Conservation (phyloP, 2,888 invertebrate species). For the Dysmachus trigonus region DNA sequence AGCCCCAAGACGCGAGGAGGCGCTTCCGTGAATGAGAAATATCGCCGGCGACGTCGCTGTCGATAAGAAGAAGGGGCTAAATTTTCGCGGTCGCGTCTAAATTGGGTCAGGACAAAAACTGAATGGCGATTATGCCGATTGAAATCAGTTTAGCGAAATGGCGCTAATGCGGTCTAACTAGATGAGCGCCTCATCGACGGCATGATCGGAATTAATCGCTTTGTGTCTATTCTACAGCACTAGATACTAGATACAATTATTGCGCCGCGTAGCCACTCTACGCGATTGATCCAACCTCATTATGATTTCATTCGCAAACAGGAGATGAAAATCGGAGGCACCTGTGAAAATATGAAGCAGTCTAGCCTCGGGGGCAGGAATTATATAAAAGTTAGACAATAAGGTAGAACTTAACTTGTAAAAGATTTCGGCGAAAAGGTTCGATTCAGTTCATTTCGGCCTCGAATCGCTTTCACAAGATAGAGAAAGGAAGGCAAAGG, state of each 20-base stretch:
- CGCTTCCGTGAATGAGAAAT: not conserved
- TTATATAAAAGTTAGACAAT: not conserved
- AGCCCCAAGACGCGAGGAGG: no score
- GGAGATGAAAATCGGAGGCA: not conserved
- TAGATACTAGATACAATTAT: not conserved
- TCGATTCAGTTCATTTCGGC: not conserved
- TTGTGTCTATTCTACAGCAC: not conserved
- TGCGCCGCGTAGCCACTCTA: not conserved
- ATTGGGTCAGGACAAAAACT: not conserved
- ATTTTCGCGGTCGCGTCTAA: not conserved
- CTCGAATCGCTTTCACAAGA: not conserved
- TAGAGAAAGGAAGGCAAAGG: not conserved
- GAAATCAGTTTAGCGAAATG: not conserved
- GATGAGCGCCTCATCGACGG: not conserved
- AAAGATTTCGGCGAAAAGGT: not conserved
- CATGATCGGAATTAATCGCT: not conserved
- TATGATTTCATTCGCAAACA: not conserved
- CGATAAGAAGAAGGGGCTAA: not conserved
- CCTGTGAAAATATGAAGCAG: not conserved
- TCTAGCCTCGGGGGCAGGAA: not conserved
- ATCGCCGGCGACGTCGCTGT: not conserved
- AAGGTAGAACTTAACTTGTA: not conserved
- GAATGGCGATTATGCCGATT: not conserved
- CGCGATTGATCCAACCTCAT: not conserved
- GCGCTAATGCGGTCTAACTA: not conserved